Percentiles rank a stretch among this genome's conserved stretches.
These are phyloP conservation scores for Nasonia vitripennis DNA, from an alignment of 1,140 invertebrate genomes.

Conservation along the genomic window DNA sequence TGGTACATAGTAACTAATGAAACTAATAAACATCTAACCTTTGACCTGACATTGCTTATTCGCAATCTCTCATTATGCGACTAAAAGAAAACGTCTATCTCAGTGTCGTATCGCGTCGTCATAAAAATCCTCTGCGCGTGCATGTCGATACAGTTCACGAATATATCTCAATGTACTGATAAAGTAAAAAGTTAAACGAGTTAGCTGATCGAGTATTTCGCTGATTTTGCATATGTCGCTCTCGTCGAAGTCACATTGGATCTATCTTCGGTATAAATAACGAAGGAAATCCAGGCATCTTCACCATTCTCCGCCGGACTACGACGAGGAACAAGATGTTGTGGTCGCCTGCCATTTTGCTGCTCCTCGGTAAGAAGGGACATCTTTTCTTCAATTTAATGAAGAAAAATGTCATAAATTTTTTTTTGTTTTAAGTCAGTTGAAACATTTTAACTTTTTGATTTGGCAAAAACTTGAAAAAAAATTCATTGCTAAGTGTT, in stretches of 20 bases:
- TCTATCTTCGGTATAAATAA: conserved; percentile 50
- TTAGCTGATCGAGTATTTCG: not conserved
- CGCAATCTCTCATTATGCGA: not conserved
- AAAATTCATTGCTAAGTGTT: too few relatives aligned
- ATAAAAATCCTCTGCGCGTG: conserved; percentile 1
- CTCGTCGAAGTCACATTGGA: not conserved
- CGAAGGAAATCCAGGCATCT: not conserved
- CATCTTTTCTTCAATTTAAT: not conserved
- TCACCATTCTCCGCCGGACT: conserved; percentile 44
- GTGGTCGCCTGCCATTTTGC: conserved; percentile 57
- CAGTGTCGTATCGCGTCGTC: not conserved
- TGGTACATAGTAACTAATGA: not conserved
- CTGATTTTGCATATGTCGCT: conserved; percentile 44
- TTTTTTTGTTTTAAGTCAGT: not conserved
- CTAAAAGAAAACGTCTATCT: not conserved
- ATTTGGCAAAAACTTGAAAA: not conserved
- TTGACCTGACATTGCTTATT: not conserved
- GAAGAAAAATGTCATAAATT: not conserved
- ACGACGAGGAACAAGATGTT: conserved; percentile 52
- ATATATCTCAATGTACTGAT: not conserved
- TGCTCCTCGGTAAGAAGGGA: conserved; percentile 64
- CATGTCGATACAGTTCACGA: not conserved
- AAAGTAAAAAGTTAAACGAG: not conserved
- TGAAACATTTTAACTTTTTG: too few relatives aligned
- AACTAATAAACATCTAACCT: not conserved